Percentiles rank a stretch among this genome's conserved stretches.
Evolutionary conservation across 2,113 vertebrate genomes (phyloP).

Genomic region (Trachemys scripta): DNA sequence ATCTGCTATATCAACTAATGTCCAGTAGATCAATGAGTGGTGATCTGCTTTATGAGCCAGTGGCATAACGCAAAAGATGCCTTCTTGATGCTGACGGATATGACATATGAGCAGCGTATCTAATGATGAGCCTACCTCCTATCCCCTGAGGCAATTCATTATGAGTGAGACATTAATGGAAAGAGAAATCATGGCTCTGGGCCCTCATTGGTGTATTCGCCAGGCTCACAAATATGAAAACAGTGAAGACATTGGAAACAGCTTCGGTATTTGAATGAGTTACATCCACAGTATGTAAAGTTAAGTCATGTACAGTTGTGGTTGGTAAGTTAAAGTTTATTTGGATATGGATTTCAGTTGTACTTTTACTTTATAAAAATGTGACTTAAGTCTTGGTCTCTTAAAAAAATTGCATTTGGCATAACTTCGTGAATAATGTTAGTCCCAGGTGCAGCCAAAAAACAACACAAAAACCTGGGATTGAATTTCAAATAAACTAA

Average conservation of each 20-base stretch:
- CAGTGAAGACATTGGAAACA: background rate
- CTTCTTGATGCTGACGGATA: background rate
- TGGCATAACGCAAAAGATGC: background rate
- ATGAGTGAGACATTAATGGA: background rate
- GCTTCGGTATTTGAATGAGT: background rate
- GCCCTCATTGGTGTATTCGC: background rate
- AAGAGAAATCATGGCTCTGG: background rate
- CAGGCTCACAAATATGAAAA: background rate
- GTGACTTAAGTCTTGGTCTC: background rate
- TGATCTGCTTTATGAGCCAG: background rate
- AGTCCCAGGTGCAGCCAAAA: background rate
- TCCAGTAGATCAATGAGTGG: background rate
- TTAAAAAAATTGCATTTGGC: background rate
- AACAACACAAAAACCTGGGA: background rate
- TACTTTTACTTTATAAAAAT: background rate
- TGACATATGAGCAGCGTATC: background rate
- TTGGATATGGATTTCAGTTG: background rate
- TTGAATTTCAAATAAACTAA: background rate
- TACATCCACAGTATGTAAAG: background rate
- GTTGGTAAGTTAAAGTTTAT: background rate
- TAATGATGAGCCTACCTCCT: background rate
- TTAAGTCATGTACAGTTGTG: background rate
- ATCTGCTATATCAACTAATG: background rate
- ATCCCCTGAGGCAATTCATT: background rate
- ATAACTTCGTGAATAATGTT: background rate